Conservation (phyloP, 2,888 invertebrate genomes). For the Hirtodrosophila trivittata region DNA sequence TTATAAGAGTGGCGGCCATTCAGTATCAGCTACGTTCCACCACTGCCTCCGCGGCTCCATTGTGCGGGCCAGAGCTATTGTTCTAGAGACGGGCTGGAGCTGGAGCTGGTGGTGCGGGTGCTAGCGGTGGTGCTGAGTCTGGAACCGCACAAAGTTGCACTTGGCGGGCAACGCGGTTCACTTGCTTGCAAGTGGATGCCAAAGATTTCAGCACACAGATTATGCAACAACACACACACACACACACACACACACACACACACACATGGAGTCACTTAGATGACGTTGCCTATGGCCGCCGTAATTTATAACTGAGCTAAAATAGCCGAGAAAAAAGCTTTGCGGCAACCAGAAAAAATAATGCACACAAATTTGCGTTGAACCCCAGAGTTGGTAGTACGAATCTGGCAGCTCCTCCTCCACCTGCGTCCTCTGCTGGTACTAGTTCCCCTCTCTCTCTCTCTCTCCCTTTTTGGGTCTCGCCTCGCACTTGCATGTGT, state of each 20-base stretch:
- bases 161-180: constrained; percentile 33
- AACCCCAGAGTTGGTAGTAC: constrained; percentile 27
- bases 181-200: constrained; percentile 64
- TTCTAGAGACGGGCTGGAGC: constrained; percentile 46
- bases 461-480: too few relatives aligned
- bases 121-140: constrained; percentile 27
- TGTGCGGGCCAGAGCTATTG: constrained; percentile 60
- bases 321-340: constrained; percentile 66
- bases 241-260: constrained; percentile 22
- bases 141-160: constrained; percentile 39
- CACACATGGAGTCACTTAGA: constrained; percentile 15
- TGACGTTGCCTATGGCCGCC: constrained; percentile 53
- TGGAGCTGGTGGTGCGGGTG: constrained; percentile 1
- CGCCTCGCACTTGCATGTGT: constrained; percentile 37
- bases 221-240: constrained; percentile 53
- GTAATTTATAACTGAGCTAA: constrained; percentile 77
- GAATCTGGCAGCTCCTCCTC: constrained; percentile 1
- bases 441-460: not conserved
- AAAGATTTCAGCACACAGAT: constrained; percentile 72
- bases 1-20: constrained; percentile 74
- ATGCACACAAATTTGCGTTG: constrained; percentile 73
- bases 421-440: too few relatives aligned
- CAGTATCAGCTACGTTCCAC: constrained; percentile 42
- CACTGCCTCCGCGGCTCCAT: constrained; percentile 37
- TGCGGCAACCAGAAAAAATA: constrained; percentile 58